A percentile compares a stretch with the other conserved stretches of the same genome.
Conservation (phyloP, 2,888 invertebrate genomes). For the Tinea pellionella region DNA sequence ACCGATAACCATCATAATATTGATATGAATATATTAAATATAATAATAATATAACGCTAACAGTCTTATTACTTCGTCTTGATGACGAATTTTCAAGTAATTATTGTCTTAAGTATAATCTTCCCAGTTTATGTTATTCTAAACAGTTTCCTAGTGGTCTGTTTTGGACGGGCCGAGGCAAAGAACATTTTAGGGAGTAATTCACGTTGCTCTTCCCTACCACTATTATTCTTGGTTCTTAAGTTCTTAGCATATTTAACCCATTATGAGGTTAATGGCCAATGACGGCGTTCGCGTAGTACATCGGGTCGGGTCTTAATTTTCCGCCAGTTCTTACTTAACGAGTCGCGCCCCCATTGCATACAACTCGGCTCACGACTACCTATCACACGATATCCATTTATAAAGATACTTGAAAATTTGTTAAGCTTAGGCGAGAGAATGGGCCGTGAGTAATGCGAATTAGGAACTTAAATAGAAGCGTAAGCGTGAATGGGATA, state of each 20-base stretch:
- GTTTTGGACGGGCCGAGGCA: background rate
- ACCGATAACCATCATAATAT: too few relatives aligned
- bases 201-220: background rate
- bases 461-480: background rate
- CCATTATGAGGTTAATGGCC: constrained; percentile 59
- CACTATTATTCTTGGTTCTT: background rate
- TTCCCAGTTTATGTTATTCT: background rate
- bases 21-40: background rate
- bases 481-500: background rate
- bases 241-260: constrained; percentile 55
- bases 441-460: background rate
- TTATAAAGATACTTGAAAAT: background rate
- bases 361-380: background rate
- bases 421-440: background rate
- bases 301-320: constrained; percentile 29
- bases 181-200: background rate
- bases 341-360: constrained; percentile 27
- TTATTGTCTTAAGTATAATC: too few relatives aligned
- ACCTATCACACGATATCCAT: background rate
- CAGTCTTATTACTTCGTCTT: too few relatives aligned
- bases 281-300: constrained; percentile 38
- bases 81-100: background rate
- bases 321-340: constrained; percentile 43
- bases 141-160: background rate
- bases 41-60: background rate